Percentiles rank a stretch among this genome's conserved stretches.
Evolutionary conservation across 1,140 invertebrate genomes (phyloP).

Genomic region (Pinna nobilis): DNA sequence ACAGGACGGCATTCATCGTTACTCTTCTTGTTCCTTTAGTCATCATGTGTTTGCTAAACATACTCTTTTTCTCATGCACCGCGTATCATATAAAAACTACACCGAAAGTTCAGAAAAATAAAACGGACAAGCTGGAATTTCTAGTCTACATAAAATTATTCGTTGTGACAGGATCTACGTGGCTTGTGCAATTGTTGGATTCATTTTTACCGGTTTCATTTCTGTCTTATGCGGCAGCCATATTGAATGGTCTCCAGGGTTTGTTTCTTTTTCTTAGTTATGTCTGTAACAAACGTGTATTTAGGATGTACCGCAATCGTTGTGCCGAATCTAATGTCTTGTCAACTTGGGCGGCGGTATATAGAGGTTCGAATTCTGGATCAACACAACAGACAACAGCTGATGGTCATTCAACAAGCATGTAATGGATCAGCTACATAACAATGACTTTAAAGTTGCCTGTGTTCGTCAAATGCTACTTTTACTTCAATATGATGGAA

Average conservation of each 20-base stretch:
- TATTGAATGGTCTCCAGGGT: conserved; percentile 14
- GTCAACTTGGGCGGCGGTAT: too few species aligned
- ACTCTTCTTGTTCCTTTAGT: conserved; percentile 13
- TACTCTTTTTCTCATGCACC: conserved; percentile 4
- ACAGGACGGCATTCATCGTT: conserved; percentile 2
- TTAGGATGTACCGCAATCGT: neutral
- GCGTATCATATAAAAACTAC: conserved; percentile 5
- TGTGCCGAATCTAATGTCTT: too few species aligned
- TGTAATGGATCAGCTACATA: too few species aligned
- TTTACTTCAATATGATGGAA: too few species aligned
- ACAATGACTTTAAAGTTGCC: too few species aligned
- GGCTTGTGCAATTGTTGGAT: conserved; percentile 25
- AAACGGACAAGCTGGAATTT: conserved; percentile 2
- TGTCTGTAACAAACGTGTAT: conserved; percentile 9
- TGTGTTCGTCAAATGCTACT: too few species aligned
- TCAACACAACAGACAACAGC: too few species aligned
- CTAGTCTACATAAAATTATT: conserved; percentile 20
- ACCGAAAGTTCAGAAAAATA: conserved; percentile 16
- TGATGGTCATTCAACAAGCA: too few species aligned
- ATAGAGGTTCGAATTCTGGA: too few species aligned
- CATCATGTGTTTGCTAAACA: conserved; percentile 12
- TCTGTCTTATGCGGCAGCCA: neutral
- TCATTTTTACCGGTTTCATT: conserved; percentile 9
- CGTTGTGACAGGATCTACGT: conserved; percentile 13
- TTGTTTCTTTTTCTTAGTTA: conserved; percentile 25